Percentiles rank a stretch among this genome's conserved stretches.
phyloP scores from a whole-genome alignment of 2,888 invertebrate genomes.

The Lobophora halterata region DNA sequence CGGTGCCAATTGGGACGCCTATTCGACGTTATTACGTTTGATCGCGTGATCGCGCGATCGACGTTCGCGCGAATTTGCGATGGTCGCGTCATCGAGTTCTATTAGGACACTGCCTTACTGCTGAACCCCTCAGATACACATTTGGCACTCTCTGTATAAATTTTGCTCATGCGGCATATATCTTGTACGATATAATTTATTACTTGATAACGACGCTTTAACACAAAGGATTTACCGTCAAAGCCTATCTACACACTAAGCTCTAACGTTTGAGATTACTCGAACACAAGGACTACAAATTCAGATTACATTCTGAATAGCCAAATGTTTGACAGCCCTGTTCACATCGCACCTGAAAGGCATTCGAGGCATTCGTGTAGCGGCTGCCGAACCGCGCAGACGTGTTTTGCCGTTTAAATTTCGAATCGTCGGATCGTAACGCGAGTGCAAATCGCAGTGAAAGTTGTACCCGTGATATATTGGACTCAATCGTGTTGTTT shows the following conservation, averaged over 20 bases:
- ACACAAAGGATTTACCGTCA: no score
- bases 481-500: slow-evolving; percentile 51
- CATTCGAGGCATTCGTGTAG: slow-evolving; percentile 59
- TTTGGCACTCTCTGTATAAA: no score
- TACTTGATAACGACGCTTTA: no score
- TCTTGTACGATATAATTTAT: no score
- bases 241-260: slow-evolving; percentile 9
- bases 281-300: slow-evolving; percentile 21
- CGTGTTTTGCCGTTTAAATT: slow-evolving; percentile 32
- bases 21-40: no score
- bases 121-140: no score
- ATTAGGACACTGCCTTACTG: no score
- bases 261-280: slow-evolving; percentile 22
- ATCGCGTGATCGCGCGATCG: no score
- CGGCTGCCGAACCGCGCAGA: slow-evolving; percentile 45
- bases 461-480: slow-evolving; percentile 61
- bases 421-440: slow-evolving; percentile 26
- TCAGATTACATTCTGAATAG: slow-evolving; percentile 26
- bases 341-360: slow-evolving; percentile 33
- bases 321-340: slow-evolving; percentile 31
- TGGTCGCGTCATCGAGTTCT: no score
- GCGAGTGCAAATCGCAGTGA: slow-evolving; percentile 57
- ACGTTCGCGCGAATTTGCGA: no score
- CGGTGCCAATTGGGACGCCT: no score
- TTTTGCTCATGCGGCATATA: no score